phyloP scores from a whole-genome alignment of 2,797 vertebrate genomes.

The Parotocinclus haroldoi region DNA sequence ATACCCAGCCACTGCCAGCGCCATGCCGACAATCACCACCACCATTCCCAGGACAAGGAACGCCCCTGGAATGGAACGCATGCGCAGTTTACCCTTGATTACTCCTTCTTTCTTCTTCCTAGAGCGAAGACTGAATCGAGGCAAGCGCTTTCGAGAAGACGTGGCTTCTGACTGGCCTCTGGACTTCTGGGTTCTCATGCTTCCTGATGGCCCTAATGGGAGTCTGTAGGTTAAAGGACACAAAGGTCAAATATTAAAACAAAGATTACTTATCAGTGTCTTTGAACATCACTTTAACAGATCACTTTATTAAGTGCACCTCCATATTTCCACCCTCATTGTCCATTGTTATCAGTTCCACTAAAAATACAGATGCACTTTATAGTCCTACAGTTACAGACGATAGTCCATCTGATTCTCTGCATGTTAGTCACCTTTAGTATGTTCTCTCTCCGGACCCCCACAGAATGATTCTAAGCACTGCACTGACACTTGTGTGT shows the following conservation, averaged over 20 bases:
- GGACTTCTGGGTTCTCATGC: constrained; percentile 66
- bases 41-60: constrained; percentile 85
- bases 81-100: constrained; percentile 82
- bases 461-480: too few species aligned
- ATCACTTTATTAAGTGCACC: too few species aligned
- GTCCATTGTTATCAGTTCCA: too few species aligned
- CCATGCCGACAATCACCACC: constrained; percentile 86
- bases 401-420: too few species aligned
- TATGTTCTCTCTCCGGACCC: too few species aligned
- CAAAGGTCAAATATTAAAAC: constrained; percentile 25
- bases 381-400: too few species aligned
- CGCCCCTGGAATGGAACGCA: constrained; percentile 86
- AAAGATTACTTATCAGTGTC: not conserved
- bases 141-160: constrained; percentile 51
- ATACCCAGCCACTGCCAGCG: constrained; percentile 89
- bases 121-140: constrained; percentile 59
- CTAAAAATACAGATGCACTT: too few species aligned
- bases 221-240: constrained; percentile 43
- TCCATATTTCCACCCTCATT: too few species aligned
- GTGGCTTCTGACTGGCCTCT: constrained; percentile 25
- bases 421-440: too few species aligned
- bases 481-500: too few species aligned
- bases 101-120: constrained; percentile 63
- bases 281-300: too few species aligned
- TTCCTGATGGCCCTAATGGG: constrained; percentile 34